Evolutionary conservation across 2,888 invertebrate species (phyloP).

Genomic region (Myopa testacea): DNA sequence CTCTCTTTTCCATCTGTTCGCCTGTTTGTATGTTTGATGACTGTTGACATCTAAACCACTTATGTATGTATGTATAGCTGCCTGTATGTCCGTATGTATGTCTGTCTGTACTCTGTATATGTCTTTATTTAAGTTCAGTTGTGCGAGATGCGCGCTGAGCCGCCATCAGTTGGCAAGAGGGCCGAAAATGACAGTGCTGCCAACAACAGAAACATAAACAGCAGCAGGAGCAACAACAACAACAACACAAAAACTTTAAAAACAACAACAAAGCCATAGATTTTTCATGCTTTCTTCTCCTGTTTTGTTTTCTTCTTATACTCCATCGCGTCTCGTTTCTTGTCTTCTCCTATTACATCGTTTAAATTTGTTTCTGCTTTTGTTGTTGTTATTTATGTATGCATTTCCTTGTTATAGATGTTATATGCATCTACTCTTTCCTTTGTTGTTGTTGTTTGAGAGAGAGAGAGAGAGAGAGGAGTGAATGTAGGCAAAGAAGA

Average conservation of each 20-base stretch:
- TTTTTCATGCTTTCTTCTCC: slow-evolving; percentile 17
- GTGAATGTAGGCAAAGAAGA: not conserved
- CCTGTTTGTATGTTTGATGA: not conserved
- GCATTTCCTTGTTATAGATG: not conserved
- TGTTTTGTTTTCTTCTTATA: no score
- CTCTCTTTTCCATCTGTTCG: not conserved
- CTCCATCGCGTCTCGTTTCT: no score
- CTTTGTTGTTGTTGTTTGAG: no score
- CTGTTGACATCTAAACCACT: slow-evolving; percentile 20
- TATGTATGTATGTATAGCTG: not conserved
- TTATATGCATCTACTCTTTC: no score
- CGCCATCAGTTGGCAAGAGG: not conserved
- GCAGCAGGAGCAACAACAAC: slow-evolving; percentile 8
- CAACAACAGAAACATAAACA: slow-evolving; percentile 9
- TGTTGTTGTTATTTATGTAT: not conserved
- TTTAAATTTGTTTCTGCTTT: not conserved
- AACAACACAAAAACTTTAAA: not conserved
- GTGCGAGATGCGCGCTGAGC: not conserved
- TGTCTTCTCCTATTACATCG: not conserved
- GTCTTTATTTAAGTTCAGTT: no score
- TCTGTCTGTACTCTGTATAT: not conserved
- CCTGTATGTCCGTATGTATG: not conserved
- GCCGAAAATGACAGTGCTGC: slow-evolving; percentile 11
- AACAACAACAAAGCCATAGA: slow-evolving; percentile 33
- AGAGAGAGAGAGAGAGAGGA: not conserved